phyloP scores from a whole-genome alignment of 2,113 vertebrate species.

The Elephantulus edwardii region DNA sequence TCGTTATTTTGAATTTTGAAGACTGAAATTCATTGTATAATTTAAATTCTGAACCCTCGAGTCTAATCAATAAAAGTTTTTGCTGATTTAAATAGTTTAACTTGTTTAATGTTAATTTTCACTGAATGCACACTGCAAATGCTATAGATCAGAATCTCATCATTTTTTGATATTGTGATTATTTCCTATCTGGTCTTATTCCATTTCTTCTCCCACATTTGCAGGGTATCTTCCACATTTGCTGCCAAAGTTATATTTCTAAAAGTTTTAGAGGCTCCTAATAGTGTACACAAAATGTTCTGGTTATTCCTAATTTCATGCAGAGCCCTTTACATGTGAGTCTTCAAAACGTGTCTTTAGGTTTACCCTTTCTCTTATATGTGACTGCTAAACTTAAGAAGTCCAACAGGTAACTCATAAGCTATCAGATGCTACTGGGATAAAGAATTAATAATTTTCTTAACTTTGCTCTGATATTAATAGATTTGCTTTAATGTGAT shows the following conservation, averaged over 20 bases:
- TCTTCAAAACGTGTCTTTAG: background rate
- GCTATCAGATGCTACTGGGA: background rate
- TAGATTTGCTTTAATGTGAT: too few species aligned
- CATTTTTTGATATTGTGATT: background rate
- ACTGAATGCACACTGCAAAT: background rate
- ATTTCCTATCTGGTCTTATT: background rate
- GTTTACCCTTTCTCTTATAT: background rate
- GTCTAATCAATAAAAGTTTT: background rate
- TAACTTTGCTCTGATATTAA: too few species aligned
- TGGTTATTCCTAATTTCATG: background rate
- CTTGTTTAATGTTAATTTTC: background rate
- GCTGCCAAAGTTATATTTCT: constrained; percentile 11
- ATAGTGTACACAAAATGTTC: background rate
- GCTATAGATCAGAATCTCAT: background rate
- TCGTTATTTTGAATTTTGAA: background rate
- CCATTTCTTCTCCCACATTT: background rate
- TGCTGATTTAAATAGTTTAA: background rate
- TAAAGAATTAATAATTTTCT: background rate
- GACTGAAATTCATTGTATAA: background rate
- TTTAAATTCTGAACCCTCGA: background rate
- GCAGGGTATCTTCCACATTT: background rate
- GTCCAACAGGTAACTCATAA: background rate
- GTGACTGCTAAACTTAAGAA: background rate
- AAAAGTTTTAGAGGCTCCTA: background rate
- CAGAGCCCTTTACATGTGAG: background rate